Conservation (phyloP, 1,140 invertebrate genomes). For the Leptoteleia sp. region DNA sequence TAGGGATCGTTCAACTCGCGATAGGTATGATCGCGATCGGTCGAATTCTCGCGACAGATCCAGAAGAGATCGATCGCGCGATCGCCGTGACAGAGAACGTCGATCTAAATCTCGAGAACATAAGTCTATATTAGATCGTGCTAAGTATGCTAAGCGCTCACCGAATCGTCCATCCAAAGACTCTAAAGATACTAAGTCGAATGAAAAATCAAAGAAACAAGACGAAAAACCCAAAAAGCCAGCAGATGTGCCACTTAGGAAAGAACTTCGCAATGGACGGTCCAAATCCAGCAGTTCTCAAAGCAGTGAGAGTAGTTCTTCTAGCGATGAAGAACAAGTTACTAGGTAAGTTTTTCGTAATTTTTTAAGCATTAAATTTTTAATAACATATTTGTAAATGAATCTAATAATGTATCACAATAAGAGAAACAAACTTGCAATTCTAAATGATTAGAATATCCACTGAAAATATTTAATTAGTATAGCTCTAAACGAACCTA, state of each 20-base stretch:
- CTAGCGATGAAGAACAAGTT: constrained; percentile 75
- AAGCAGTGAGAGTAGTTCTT: constrained; percentile 78
- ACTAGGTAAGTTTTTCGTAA: constrained; percentile 58
- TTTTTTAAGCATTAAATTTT: too few species aligned
- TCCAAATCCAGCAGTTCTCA: constrained; percentile 80
- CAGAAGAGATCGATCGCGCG: constrained; percentile 75
- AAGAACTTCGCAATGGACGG: constrained; percentile 78
- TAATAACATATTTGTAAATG: too few species aligned
- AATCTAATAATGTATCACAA: too few species aligned
- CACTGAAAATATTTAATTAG: too few species aligned
- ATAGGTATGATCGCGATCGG: constrained; percentile 76
- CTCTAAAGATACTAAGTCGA: constrained; percentile 55
- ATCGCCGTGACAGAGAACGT: constrained; percentile 75
- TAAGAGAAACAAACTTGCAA: too few species aligned
- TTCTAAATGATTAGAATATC: too few species aligned
- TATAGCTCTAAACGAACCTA: too few species aligned
- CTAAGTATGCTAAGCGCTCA: constrained; percentile 71
- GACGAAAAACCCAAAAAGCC: constrained; percentile 75
- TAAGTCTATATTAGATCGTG: constrained; percentile 72
- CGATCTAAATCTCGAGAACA: constrained; percentile 72
- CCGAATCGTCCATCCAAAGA: constrained; percentile 71
- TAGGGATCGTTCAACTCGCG: constrained; percentile 69
- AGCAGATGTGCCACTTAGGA: constrained; percentile 68
- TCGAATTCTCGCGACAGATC: constrained; percentile 78
- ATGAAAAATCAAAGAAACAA: constrained; percentile 56